Evolutionary conservation across 1,140 invertebrate genomes (phyloP).

Genomic region (Tetramorium simillimum): DNA sequence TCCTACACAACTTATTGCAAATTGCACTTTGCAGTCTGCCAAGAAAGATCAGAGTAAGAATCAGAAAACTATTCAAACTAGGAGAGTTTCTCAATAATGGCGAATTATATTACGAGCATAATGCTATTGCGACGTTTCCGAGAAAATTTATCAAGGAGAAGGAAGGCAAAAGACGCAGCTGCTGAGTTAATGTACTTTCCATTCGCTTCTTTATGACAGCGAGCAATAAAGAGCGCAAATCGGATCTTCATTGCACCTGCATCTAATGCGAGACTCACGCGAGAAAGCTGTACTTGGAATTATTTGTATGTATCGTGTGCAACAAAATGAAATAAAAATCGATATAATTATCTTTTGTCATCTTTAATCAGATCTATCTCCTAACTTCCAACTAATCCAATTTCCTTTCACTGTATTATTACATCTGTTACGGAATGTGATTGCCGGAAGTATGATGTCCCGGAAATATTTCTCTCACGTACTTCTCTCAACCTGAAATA

Average conservation of each 20-base stretch:
- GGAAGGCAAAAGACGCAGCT: conserved; percentile 9
- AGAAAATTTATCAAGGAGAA: conserved; percentile 22
- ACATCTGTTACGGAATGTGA: background rate
- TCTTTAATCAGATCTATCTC: background rate
- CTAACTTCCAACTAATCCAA: background rate
- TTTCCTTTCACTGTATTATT: background rate
- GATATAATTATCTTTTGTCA: background rate
- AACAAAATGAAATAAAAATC: background rate
- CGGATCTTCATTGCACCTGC: conserved; percentile 14
- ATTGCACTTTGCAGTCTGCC: conserved; percentile 3
- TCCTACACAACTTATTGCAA: background rate
- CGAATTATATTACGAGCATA: conserved; percentile 35
- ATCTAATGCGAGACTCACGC: background rate
- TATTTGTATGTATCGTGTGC: background rate
- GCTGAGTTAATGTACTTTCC: conserved; percentile 36
- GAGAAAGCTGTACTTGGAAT: background rate
- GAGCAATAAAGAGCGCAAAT: conserved; percentile 19
- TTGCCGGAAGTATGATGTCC: background rate
- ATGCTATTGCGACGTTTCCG: conserved; percentile 41
- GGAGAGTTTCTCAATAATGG: conserved; percentile 5
- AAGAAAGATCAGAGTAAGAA: background rate
- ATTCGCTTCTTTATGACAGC: conserved; percentile 16
- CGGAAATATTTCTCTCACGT: background rate
- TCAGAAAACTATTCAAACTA: conserved; percentile 5
- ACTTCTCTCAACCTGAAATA: background rate